These are phyloP conservation scores for Mythimna albipuncta DNA, from an alignment of 2,888 invertebrate genomes.

Conservation along the genomic window DNA sequence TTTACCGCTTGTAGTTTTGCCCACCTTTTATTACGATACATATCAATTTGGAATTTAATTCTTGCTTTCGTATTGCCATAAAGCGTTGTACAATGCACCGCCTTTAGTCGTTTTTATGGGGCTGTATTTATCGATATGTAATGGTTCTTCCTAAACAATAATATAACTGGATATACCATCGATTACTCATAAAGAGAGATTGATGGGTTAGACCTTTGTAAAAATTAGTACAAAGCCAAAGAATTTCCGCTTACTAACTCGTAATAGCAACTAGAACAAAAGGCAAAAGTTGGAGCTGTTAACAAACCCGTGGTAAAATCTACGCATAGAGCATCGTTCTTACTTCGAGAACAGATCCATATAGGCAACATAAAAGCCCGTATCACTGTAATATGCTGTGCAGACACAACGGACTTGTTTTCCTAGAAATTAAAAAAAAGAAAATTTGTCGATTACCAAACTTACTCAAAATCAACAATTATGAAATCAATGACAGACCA, in stretches of 20 bases:
- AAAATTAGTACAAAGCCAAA: no score
- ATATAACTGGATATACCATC: not conserved
- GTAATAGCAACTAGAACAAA: slow-evolving; percentile 15
- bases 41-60: not conserved
- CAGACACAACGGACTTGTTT: slow-evolving; percentile 2
- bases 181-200: no score
- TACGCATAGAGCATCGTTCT: not conserved
- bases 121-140: not conserved
- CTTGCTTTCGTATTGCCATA: not conserved
- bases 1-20: not conserved
- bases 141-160: not conserved
- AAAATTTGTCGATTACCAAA: no score
- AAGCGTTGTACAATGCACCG: not conserved
- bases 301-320: slow-evolving; percentile 25
- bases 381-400: slow-evolving; percentile 10
- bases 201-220: no score
- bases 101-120: not conserved
- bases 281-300: slow-evolving; percentile 17
- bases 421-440: no score
- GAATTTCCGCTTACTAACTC: slow-evolving; percentile 23
- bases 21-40: not conserved
- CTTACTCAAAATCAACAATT: no score
- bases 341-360: slow-evolving; percentile 24
- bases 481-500: no score
- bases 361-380: slow-evolving; percentile 18